Percentiles rank a stretch among this genome's conserved stretches.
These are phyloP conservation scores for Rhabdomys dilectus DNA, from an alignment of 2,113 vertebrate genomes.

Conservation along the genomic window DNA sequence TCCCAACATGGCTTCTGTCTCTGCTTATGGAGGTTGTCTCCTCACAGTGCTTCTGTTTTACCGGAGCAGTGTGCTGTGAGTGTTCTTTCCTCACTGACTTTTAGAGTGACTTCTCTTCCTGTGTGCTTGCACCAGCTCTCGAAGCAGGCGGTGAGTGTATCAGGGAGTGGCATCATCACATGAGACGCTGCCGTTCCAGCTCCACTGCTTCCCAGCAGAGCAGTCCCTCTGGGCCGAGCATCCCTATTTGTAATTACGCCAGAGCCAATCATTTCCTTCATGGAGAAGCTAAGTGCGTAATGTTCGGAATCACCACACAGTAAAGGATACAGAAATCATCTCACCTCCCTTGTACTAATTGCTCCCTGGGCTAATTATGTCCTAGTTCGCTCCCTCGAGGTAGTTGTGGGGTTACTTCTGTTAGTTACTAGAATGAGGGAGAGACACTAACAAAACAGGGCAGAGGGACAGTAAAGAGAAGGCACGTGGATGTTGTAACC, in stretches of 20 bases:
- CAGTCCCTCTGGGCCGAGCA: background rate
- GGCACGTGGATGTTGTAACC: background rate
- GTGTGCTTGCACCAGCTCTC: background rate
- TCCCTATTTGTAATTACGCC: background rate
- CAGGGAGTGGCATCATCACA: background rate
- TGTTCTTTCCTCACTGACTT: background rate
- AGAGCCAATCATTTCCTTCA: background rate
- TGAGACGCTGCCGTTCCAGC: background rate
- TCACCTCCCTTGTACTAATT: background rate
- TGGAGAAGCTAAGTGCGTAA: background rate
- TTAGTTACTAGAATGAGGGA: background rate
- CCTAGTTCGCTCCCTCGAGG: background rate
- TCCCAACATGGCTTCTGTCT: accelerated
- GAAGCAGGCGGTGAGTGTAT: accelerated
- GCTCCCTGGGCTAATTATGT: background rate
- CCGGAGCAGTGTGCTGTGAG: accelerated
- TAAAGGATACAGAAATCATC: background rate
- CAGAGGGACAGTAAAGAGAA: background rate
- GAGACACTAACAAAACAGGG: background rate
- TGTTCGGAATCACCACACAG: background rate
- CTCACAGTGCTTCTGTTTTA: accelerated
- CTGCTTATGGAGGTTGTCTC: background rate
- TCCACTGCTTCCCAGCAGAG: background rate
- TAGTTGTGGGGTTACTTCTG: background rate
- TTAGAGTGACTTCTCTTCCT: background rate